Evolutionary conservation across 2,797 vertebrate genomes (phyloP).

Genomic region (Etheostoma nigrum): DNA sequence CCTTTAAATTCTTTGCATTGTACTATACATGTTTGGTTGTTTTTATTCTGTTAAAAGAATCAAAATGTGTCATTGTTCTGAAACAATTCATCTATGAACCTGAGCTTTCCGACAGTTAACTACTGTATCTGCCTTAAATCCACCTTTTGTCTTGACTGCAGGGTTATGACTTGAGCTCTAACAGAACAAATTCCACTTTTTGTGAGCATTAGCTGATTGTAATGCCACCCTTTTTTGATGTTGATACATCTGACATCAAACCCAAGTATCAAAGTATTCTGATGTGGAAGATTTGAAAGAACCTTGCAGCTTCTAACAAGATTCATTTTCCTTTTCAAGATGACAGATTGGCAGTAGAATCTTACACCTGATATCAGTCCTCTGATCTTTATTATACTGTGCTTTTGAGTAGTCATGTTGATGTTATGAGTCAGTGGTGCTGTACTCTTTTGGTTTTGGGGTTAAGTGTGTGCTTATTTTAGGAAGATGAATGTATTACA

Average conservation of each 20-base stretch:
- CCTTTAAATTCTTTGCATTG: neutral
- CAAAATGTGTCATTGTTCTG: neutral
- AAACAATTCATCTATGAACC: neutral
- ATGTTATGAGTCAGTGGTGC: constrained; percentile 42
- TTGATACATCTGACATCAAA: constrained; percentile 6
- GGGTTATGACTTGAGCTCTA: neutral
- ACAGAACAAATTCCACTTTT: neutral
- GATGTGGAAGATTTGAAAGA: neutral
- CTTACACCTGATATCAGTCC: neutral
- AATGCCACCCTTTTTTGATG: neutral
- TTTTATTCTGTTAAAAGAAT: neutral
- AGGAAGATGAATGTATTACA: constrained; percentile 55
- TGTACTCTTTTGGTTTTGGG: constrained; percentile 15
- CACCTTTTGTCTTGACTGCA: neutral
- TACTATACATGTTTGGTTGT: neutral
- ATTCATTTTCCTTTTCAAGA: constrained; percentile 44
- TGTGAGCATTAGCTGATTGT: neutral
- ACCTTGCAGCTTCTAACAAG: neutral
- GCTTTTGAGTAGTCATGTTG: neutral
- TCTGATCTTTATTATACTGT: too few relatives aligned
- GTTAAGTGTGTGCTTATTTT: constrained; percentile 28
- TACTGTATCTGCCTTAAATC: neutral
- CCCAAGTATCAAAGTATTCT: neutral
- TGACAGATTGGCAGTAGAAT: constrained; percentile 2
- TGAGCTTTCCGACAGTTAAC: neutral